These are phyloP conservation scores for Cetonia aurata DNA, from an alignment of 2,888 invertebrate species.

Conservation along the genomic window DNA sequence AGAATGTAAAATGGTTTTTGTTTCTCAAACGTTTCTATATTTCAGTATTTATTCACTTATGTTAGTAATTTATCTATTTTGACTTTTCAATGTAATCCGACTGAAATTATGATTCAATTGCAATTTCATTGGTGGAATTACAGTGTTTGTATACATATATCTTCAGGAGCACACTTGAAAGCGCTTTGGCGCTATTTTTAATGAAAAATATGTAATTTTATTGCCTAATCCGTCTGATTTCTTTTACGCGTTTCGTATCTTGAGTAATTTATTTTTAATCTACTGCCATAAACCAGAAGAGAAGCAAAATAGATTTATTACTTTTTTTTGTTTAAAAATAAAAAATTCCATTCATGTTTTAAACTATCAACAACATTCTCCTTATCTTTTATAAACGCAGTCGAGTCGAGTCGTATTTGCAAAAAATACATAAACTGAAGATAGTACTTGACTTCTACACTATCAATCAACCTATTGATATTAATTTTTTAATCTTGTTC, in stretches of 20 bases:
- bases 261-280: slow-evolving; percentile 1
- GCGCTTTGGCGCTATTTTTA: slow-evolving; percentile 9
- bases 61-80: slow-evolving; percentile 46
- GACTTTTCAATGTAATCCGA: slow-evolving; percentile 8
- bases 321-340: slow-evolving; percentile 11
- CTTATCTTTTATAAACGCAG: slow-evolving; percentile 29
- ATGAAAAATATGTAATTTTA: neutral
- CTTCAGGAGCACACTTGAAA: neutral
- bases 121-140: too few relatives aligned
- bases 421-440: slow-evolving; percentile 1
- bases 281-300: neutral
- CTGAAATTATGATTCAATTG: neutral
- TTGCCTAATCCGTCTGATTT: slow-evolving; percentile 11
- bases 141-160: too few relatives aligned
- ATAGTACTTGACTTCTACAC: slow-evolving; percentile 28
- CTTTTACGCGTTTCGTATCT: slow-evolving; percentile 1
- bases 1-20: slow-evolving; percentile 21
- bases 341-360: slow-evolving; percentile 19
- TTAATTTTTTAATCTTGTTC: slow-evolving; percentile 39
- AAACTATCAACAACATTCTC: slow-evolving; percentile 33
- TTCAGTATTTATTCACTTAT: slow-evolving; percentile 34
- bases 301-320: slow-evolving; percentile 44
- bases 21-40: slow-evolving; percentile 25
- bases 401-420: slow-evolving; percentile 19
- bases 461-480: slow-evolving; percentile 30